Evolutionary conservation across 2,797 vertebrate genomes (phyloP).

Genomic region (Vipera ursinii): DNA sequence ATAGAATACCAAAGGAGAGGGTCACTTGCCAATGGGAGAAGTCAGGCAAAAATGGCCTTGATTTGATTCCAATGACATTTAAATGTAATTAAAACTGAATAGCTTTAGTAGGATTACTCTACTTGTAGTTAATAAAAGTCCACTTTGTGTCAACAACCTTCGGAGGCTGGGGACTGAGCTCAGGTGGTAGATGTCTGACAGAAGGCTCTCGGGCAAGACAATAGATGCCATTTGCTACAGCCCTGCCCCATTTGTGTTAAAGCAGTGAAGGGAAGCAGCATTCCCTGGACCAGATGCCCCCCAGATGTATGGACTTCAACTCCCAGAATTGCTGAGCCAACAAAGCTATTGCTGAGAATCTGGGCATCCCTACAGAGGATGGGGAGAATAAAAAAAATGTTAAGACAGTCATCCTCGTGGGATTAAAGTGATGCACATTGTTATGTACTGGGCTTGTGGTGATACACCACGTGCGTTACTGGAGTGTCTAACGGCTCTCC

Average conservation of each 20-base stretch:
- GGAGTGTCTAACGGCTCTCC: too few relatives aligned
- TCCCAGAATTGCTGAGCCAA: not conserved
- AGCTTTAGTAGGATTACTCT: not conserved
- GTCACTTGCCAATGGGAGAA: not conserved
- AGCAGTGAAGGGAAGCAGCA: not conserved
- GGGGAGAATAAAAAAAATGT: not conserved
- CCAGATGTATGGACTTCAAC: not conserved
- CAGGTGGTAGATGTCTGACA: not conserved
- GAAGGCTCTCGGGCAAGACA: not conserved
- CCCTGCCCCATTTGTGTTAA: not conserved
- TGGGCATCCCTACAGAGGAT: not conserved
- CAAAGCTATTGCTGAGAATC: not conserved
- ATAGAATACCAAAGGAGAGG: not conserved
- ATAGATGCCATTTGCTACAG: not conserved
- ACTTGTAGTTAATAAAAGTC: not conserved
- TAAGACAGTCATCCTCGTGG: not conserved
- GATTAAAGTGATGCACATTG: not conserved
- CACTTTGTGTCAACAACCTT: not conserved
- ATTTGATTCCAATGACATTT: not conserved
- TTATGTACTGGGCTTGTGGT: too few relatives aligned
- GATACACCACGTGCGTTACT: too few relatives aligned
- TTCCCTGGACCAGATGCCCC: not conserved
- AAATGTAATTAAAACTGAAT: not conserved
- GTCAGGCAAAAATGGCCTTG: not conserved
- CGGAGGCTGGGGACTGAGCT: not conserved